Base-by-base conservation (phyloP, 2,797 vertebrate genomes). In the Myotis findleyi region DNA sequence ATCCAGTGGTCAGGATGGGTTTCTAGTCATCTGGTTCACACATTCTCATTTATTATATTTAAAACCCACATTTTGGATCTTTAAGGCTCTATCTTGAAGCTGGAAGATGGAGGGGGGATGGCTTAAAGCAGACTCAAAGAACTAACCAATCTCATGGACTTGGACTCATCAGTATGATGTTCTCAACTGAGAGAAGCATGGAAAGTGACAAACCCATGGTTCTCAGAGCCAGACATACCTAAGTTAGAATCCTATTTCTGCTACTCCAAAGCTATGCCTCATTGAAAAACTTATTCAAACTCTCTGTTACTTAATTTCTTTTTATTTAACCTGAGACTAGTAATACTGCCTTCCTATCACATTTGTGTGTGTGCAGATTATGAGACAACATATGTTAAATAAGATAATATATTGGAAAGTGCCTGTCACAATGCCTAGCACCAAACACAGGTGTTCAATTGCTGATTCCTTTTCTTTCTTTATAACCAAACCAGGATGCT, bases 381-480 rank as follows among this genome's bases (percentile, higher is more conserved):
- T 91, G 38, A 92, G 38, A 86, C 11, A 41, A 33, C 17, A n/a
- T 84, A 69, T 89, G n/a, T 89, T 95, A 89, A 79, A 69, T 92
- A 80, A 80, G 57, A 75, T 51, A 84, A 73, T 64, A 21, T 80
- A 94, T 75, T 80, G 51, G 47, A 88, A 95, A 89, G 47, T 62
- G 21, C 69, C 69, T 62, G 25, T 27, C 47, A 44, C 20, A 59
- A 7, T 44, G 12, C 57, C 36, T 92, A 77, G 64, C 27, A 53
- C 10, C 14, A 82, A 83, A 36, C 38, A 62, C 38, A 62, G 38
- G 23, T 59, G 8, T 85, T 84, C 41, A 79, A 6, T 30, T 49
- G 38, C 16, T 79, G 57, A 59, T 77, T 7, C 55, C 14, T 66
- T 73, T 87, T 85, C 87, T 27, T 68, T 83, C 79, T 93, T 87